phyloP scores from a whole-genome alignment of 2,888 invertebrate genomes.

The Pseudococcus jackbeardsleyi region DNA sequence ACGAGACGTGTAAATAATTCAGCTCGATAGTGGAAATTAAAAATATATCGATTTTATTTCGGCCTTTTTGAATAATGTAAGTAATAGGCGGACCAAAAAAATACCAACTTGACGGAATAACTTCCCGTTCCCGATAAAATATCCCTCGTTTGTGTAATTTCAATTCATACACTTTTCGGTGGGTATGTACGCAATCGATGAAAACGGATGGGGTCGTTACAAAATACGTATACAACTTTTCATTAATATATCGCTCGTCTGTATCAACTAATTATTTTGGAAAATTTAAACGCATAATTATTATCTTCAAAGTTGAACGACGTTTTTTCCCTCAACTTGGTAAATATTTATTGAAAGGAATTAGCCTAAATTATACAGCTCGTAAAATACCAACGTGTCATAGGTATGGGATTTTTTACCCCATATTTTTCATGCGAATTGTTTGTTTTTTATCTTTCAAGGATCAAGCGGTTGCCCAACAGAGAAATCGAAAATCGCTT shows the following conservation, averaged over 20 bases:
- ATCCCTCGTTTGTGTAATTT: not conserved
- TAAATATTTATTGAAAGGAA: not conserved
- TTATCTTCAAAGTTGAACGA: not conserved
- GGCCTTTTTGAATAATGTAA: constrained; percentile 15
- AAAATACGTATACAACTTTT: not conserved
- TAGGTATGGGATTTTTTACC: too few species aligned
- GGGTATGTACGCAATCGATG: not conserved
- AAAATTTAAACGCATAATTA: constrained; percentile 19
- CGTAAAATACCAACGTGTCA: too few species aligned
- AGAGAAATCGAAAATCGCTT: too few species aligned
- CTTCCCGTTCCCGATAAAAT: not conserved
- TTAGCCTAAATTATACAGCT: constrained; percentile 3
- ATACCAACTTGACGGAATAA: not conserved
- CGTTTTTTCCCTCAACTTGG: not conserved
- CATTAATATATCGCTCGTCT: not conserved
- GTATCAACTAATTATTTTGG: not conserved
- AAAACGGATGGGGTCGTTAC: not conserved
- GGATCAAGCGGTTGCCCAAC: too few species aligned
- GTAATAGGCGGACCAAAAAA: not conserved
- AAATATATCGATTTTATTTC: constrained; percentile 32
- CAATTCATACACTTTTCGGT: not conserved
- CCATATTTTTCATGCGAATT: too few species aligned
- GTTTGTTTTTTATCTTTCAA: too few species aligned
- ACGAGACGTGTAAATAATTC: constrained; percentile 3
- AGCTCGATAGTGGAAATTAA: constrained; percentile 30